Base-by-base conservation (phyloP, 23 tunicate species). In the Trididemnum clinides region DNA sequence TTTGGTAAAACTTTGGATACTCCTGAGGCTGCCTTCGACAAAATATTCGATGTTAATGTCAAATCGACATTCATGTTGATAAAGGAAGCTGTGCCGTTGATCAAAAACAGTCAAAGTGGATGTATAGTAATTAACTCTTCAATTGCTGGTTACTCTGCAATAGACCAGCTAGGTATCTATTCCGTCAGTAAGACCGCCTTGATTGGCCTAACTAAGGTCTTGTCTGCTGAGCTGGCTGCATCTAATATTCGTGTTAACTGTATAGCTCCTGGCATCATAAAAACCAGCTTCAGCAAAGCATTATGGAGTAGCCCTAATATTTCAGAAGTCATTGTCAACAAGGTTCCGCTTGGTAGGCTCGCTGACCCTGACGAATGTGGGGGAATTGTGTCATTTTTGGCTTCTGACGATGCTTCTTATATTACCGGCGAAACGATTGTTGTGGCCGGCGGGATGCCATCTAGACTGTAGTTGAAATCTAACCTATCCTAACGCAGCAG, bases 121-220 rank as follows among this genome's bases (percentile, higher is more conserved):
- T 89, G 91, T 34, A 86, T 95, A 37, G 33, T 80, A 0, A 64
- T 90, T 75, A 88, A 90, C 18, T 89, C 98, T n/a, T 95, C 98
- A 3, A 95, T 95, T 22, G 98, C 88, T 25, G 98, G 91, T 3
- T 86, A 57, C 33, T 44, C 44, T 0, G 88, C 98, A 15, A 39
- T 89, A 36, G 80, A 82, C 3, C 20, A 75, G 79, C 82, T 95
- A 22, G 98, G 98, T n/a, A 82, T 86, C 6, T 95, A 95, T 51
- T 95, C 98, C n/a, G 85, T 95, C 0, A 89, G 95, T 62, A 95
- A 95, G 64, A 95, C 98, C 28, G 95, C 98, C 1, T 50, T 95
- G 10, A 35, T 95, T 22, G 95, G 91, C 0, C 77, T 95, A 18
- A 89, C 98, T 4, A 95, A 95, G 74, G 98, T 72, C 0, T 66